Evolutionary conservation across 2,888 invertebrate species (phyloP).

Genomic region (Meandrusa payeni): DNA sequence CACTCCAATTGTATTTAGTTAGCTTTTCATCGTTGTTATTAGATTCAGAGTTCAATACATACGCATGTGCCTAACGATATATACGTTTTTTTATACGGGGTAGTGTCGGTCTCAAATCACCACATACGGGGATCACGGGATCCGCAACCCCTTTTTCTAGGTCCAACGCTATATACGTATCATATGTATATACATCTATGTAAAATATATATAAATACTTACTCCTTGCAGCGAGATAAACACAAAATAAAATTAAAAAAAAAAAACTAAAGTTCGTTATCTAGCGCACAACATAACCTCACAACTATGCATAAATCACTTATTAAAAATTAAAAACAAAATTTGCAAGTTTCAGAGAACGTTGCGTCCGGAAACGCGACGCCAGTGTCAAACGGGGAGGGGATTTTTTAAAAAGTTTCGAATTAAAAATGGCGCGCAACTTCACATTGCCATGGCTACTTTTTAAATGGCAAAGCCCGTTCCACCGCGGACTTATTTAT

Average conservation of each 20-base stretch:
- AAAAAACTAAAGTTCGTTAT: not conserved
- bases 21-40: too few relatives aligned
- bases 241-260: not conserved
- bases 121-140: not conserved
- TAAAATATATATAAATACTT: too few relatives aligned
- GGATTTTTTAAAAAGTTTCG: conserved; percentile 22
- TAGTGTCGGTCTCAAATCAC: too few relatives aligned
- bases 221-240: not conserved
- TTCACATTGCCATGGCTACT: conserved; percentile 28
- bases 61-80: too few relatives aligned
- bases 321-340: conserved; percentile 5
- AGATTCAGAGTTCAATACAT: too few relatives aligned
- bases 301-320: conserved; percentile 3
- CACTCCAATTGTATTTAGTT: too few relatives aligned
- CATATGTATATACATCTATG: too few relatives aligned
- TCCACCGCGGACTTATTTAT: conserved; percentile 27
- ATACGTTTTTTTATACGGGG: too few relatives aligned
- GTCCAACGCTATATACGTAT: too few relatives aligned
- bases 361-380: conserved; percentile 6
- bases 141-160: not conserved
- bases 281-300: not conserved
- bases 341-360: conserved; percentile 14
- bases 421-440: conserved; percentile 28
- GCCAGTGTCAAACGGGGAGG: conserved; percentile 25
- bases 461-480: conserved; percentile 26